phyloP scores from a whole-genome alignment of 2,113 vertebrate genomes.

The Cyprinus carpio region DNA sequence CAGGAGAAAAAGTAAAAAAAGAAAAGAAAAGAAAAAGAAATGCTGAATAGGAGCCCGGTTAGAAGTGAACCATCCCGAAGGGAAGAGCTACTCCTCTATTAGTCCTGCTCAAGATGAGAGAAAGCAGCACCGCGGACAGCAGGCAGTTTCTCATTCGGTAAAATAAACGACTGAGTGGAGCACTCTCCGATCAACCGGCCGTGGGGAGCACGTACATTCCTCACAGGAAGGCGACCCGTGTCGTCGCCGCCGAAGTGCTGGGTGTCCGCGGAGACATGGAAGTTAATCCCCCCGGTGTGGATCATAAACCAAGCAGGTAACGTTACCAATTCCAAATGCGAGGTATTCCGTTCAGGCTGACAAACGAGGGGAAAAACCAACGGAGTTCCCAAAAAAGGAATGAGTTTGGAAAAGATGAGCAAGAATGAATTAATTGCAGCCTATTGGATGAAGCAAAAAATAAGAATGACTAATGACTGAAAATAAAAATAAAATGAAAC shows the following conservation, averaged over 20 bases:
- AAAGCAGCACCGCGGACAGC: conserved; percentile 36
- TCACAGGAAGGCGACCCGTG: conserved; percentile 54
- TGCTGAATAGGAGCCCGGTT: conserved; percentile 30
- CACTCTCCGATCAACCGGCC: conserved; percentile 60
- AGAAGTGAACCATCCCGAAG: conserved; percentile 56
- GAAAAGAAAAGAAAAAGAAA: not conserved
- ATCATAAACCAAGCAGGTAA: conserved; percentile 55
- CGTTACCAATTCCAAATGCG: conserved; percentile 63
- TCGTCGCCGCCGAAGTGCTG: conserved; percentile 48
- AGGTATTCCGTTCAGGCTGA: conserved; percentile 60
- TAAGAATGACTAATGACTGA: conserved; percentile 56
- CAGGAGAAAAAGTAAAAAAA: conserved; percentile 30
- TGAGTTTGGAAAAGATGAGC: conserved; percentile 28
- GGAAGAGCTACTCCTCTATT: conserved; percentile 55
- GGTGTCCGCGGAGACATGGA: conserved; percentile 60
- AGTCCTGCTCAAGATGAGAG: conserved; percentile 50
- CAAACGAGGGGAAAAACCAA: conserved; percentile 19
- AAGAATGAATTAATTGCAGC: conserved; percentile 58
- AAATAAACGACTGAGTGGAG: conserved; percentile 51
- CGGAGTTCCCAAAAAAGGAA: conserved; percentile 51
- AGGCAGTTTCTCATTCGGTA: conserved; percentile 65
- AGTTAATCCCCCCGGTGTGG: conserved; percentile 67
- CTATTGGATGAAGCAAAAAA: conserved; percentile 60
- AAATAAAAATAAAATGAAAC: conserved; percentile 56
- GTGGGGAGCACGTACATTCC: conserved; percentile 69